Evolutionary conservation across 2,888 invertebrate species (phyloP).

Genomic region (Tetragonisca angustula): DNA sequence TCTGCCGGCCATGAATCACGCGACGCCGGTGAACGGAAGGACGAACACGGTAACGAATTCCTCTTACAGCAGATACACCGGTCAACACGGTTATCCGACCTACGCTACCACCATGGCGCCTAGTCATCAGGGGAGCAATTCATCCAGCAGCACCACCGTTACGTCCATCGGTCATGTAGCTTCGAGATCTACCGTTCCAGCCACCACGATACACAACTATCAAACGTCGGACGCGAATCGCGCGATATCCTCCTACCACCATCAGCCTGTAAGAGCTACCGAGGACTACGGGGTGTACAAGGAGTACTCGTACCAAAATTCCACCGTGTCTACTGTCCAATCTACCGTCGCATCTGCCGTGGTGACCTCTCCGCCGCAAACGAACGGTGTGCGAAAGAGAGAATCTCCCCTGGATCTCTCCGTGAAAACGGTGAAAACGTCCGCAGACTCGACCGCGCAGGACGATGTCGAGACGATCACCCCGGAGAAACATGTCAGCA

Average conservation of each 20-base stretch:
- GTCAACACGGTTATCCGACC: slow-evolving; percentile 70
- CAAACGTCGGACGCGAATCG: slow-evolving; percentile 70
- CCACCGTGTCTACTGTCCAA: slow-evolving; percentile 57
- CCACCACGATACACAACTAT: slow-evolving; percentile 62
- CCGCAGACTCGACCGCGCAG: slow-evolving; percentile 93
- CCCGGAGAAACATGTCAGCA: slow-evolving; percentile 73
- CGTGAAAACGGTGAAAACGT: slow-evolving; percentile 94
- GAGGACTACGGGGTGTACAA: slow-evolving; percentile 73
- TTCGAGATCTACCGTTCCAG: slow-evolving; percentile 71
- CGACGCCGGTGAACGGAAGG: slow-evolving; percentile 71
- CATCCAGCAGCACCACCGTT: slow-evolving; percentile 77
- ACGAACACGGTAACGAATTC: slow-evolving; percentile 78
- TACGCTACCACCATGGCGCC: slow-evolving; percentile 81
- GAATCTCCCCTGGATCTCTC: slow-evolving; percentile 95
- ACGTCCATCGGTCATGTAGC: slow-evolving; percentile 73
- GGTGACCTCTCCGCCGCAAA: slow-evolving; percentile 68
- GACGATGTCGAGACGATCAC: slow-evolving; percentile 86
- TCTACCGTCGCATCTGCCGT: slow-evolving; percentile 46
- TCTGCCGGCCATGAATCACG: slow-evolving; percentile 64
- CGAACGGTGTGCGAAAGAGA: slow-evolving; percentile 84
- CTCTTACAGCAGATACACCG: slow-evolving; percentile 75
- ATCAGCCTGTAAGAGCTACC: slow-evolving; percentile 47
- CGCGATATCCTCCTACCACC: slow-evolving; percentile 64
- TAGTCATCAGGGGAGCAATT: slow-evolving; percentile 77
- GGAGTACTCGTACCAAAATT: slow-evolving; percentile 73